These are phyloP conservation scores for Erpetoichthys calabaricus DNA, from an alignment of 2,797 vertebrate genomes.

Conservation along the genomic window DNA sequence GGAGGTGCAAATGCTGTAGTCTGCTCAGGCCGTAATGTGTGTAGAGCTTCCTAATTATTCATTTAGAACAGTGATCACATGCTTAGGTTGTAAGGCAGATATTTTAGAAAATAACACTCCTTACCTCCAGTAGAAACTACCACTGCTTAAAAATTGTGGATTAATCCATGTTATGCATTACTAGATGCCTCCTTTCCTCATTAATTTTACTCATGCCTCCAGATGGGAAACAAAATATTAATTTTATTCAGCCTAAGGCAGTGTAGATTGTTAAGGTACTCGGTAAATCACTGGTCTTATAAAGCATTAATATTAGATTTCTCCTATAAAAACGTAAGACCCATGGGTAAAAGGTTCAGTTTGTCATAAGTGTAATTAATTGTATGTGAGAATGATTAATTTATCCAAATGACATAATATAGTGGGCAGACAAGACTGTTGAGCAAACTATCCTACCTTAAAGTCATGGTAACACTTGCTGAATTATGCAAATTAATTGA, in stretches of 20 bases:
- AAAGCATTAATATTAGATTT: conserved; percentile 75
- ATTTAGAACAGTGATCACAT: conserved; percentile 45
- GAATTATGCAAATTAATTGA: conserved; percentile 99
- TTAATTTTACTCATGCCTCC: conserved; percentile 98
- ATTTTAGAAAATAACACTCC: conserved; percentile 28
- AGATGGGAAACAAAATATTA: conserved; percentile 99
- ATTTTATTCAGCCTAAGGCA: conserved; percentile 98
- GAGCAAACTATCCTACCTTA: conserved; percentile 76
- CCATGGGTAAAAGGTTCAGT: conserved; percentile 71
- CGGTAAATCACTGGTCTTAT: conserved; percentile 84
- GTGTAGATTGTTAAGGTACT: conserved; percentile 85
- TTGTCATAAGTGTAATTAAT: conserved; percentile 99
- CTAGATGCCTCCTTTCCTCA: conserved; percentile 84
- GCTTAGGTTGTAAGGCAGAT: conserved; percentile 34
- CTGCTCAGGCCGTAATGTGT: conserved; percentile 15
- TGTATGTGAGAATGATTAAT: conserved; percentile 89
- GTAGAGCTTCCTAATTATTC: conserved; percentile 39
- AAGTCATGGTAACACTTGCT: conserved; percentile 78
- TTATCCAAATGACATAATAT: conserved; percentile 68
- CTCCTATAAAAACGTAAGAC: conserved; percentile 65
- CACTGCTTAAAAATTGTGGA: conserved; percentile 57
- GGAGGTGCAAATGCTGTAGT: conserved; percentile 17
- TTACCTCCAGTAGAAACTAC: conserved; percentile 58
- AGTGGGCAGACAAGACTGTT: conserved; percentile 58
- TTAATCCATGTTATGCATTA: conserved; percentile 76